Conservation (phyloP, 2,113 vertebrate species). For the Pardalotus punctatus region DNA sequence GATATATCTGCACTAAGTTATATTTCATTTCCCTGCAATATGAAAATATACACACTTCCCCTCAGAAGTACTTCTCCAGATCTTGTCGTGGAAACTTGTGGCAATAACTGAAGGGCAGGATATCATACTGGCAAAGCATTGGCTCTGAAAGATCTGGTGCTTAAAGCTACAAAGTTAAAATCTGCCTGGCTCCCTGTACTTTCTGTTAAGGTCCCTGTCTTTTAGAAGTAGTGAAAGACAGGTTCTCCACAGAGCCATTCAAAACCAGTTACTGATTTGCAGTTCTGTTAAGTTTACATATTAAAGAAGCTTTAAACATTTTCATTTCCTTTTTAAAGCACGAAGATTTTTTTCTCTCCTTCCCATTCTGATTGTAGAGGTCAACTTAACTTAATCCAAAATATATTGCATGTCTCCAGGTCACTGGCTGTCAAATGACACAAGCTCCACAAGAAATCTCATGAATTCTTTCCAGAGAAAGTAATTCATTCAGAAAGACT, state of each 20-base stretch:
- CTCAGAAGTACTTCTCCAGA: not conserved
- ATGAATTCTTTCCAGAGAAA: not conserved
- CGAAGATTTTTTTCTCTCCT: not conserved
- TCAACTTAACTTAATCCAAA: conserved; percentile 36
- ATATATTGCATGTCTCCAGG: not conserved
- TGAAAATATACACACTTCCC: not conserved
- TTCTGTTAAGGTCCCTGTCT: not conserved
- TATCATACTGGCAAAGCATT: not conserved
- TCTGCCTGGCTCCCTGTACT: not conserved
- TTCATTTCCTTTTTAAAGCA: conserved; percentile 23
- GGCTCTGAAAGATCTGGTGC: not conserved
- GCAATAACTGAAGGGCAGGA: not conserved
- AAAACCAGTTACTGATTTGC: not conserved
- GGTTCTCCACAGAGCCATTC: not conserved
- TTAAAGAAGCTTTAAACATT: conserved; percentile 12
- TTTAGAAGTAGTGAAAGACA: not conserved
- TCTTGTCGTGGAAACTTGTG: not conserved
- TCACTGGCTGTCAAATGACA: not conserved
- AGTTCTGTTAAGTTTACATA: not conserved
- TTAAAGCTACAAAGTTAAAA: not conserved
- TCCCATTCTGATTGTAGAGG: conserved; percentile 1
- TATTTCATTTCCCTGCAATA: not conserved
- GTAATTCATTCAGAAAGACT: not conserved
- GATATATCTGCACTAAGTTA: not conserved
- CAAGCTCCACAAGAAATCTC: not conserved